Base-by-base conservation (phyloP, 2,888 invertebrate genomes). In the Drosophila nigricruria region DNA sequence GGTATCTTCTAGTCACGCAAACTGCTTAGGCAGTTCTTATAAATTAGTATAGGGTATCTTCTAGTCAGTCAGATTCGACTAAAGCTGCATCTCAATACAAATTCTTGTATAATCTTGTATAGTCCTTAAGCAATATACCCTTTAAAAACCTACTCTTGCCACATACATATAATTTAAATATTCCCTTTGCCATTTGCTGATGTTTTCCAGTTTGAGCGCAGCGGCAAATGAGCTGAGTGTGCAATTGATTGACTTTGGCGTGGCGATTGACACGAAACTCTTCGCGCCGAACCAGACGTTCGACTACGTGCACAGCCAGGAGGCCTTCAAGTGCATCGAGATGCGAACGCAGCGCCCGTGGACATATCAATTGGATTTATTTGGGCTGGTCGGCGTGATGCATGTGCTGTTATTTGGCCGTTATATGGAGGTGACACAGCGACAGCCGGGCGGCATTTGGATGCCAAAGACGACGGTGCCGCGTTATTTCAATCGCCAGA, bases 321-420 rank as follows among this genome's bases (percentile, higher is more conserved):
- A 96, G 90, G 95, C 95, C 66, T 97, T 97, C 88, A 95, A 96
- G 25, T 97, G 97, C 90, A 96, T 96, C 57, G 98, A 99, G 94
- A 99, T 99, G 98, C 94, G 95, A 79, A 97, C 97, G 86, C 95
- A 96, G 47, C 95, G 96, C 83, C 97, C 97, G 0, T 99, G 99
- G 99, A 98, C 97, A 40, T 98, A 97, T 92, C 98, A 98, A 94
- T 97, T 97, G 36, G 98, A 99, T 93, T 93, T 97, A 87, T 98
- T 96, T 93, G 98, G 98, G 78, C 93, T 98, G 72, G 97, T 97
- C 54, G 97, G 97, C 16, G 97, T 97, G 12, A 95, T 97, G 77
- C 97, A 98, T 92, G 96, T 97, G 54, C 93, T 98, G 79, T 93
- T 98, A 18, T 97, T 97, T 93, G 97, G 97, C 47, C 96, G 96